These are phyloP conservation scores for Saccostrea glomerata DNA, from an alignment of 1,140 invertebrate genomes.

Conservation along the genomic window DNA sequence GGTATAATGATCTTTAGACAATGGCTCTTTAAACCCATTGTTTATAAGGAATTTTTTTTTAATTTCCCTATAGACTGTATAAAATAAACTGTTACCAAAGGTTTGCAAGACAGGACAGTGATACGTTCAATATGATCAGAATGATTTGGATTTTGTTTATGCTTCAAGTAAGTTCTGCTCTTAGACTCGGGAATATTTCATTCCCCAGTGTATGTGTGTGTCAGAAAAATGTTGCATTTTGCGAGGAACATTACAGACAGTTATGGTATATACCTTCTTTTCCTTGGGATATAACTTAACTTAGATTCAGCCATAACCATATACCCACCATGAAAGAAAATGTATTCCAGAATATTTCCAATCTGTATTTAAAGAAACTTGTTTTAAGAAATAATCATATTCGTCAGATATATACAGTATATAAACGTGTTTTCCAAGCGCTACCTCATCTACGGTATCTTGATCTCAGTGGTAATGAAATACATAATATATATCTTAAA, in stretches of 20 bases:
- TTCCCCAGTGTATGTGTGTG: neutral
- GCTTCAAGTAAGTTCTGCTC: neutral
- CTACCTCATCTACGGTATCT: neutral
- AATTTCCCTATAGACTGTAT: no score
- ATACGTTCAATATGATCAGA: no score
- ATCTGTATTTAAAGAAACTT: neutral
- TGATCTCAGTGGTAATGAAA: neutral
- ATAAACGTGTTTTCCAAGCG: neutral
- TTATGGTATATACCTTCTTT: neutral
- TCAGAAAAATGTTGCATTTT: neutral
- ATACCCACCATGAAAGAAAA: neutral
- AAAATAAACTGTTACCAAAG: no score
- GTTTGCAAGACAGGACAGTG: no score
- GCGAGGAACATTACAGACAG: neutral
- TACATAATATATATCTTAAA: neutral
- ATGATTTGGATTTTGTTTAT: neutral
- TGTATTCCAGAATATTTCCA: neutral
- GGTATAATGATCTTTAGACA: no score
- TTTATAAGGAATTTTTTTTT: no score
- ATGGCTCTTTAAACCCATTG: no score
- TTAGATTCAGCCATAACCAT: neutral
- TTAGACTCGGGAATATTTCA: neutral
- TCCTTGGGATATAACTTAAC: neutral
- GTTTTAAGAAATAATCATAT: neutral
- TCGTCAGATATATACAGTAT: neutral